Percentiles rank a stretch among this genome's conserved stretches.
Conservation (phyloP, 2,797 vertebrate species). For the Emys orbicularis region DNA sequence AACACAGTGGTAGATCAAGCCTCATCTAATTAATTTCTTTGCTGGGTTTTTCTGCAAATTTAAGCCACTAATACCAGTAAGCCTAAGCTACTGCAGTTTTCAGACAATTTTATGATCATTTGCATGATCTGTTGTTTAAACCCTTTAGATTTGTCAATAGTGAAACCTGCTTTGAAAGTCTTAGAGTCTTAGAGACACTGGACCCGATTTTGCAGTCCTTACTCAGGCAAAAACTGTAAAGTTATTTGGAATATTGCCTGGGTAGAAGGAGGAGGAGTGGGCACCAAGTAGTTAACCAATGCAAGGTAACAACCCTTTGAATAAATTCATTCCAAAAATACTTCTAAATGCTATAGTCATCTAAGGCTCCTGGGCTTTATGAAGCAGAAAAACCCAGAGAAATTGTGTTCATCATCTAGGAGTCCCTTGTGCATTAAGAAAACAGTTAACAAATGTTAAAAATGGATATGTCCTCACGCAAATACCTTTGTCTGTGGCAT, state of each 20-base stretch:
- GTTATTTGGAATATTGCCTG: slow-evolving; percentile 27
- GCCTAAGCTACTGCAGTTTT: slow-evolving; percentile 49
- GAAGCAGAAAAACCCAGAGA: slow-evolving; percentile 79
- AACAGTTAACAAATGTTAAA: background rate
- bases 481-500: background rate
- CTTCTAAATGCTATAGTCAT: slow-evolving; percentile 4
- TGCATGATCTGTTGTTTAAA: background rate
- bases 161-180: slow-evolving; percentile 1
- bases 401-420: slow-evolving; percentile 54
- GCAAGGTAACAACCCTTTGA: background rate
- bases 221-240: slow-evolving; percentile 15
- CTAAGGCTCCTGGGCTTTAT: slow-evolving; percentile 63
- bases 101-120: slow-evolving; percentile 10
- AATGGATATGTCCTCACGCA: background rate
- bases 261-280: slow-evolving; percentile 3
- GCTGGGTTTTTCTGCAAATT: slow-evolving; percentile 71
- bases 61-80: slow-evolving; percentile 55
- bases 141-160: background rate
- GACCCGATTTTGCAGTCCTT: slow-evolving; percentile 3
- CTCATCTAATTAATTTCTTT: slow-evolving; percentile 66
- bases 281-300: slow-evolving; percentile 12
- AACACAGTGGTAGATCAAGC: slow-evolving; percentile 61
- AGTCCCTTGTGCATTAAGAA: background rate
- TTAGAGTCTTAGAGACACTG: slow-evolving; percentile 20
- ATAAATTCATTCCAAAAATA: slow-evolving; percentile 6